These are phyloP conservation scores for Ginglymostoma cirratum DNA, from an alignment of 2,113 vertebrate species.

Conservation along the genomic window DNA sequence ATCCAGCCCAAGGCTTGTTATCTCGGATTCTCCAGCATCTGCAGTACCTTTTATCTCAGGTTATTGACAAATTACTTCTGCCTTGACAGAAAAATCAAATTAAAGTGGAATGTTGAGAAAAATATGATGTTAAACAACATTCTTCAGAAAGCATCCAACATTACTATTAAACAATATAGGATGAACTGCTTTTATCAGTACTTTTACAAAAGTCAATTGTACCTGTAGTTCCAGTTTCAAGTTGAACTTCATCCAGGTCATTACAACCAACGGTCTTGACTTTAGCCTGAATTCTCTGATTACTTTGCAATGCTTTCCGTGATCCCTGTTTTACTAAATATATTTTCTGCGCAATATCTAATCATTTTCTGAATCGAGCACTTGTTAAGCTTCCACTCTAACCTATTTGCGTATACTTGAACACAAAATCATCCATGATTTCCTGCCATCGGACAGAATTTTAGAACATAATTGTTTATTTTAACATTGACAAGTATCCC, in stretches of 20 bases:
- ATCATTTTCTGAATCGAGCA: background rate
- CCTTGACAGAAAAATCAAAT: too few relatives aligned
- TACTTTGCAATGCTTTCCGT: constrained; percentile 51
- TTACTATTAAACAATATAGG: too few relatives aligned
- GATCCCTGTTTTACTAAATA: constrained; percentile 48
- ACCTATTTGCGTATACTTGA: background rate
- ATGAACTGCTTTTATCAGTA: background rate
- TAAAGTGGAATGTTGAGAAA: background rate
- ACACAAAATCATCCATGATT: background rate
- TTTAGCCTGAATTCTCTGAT: constrained; percentile 50
- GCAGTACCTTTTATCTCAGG: too few relatives aligned
- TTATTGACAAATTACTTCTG: too few relatives aligned
- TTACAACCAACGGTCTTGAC: constrained; percentile 57
- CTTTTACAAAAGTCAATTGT: constrained; percentile 40
- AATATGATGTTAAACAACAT: background rate
- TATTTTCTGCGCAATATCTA: background rate
- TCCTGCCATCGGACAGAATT: background rate
- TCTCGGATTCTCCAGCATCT: too few relatives aligned
- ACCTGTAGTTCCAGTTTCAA: constrained; percentile 58
- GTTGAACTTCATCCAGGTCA: constrained; percentile 47
- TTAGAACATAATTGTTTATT: background rate
- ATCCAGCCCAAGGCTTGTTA: too few relatives aligned
- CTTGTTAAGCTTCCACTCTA: background rate
- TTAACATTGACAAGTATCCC: background rate
- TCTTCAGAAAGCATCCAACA: background rate